Base-by-base conservation (phyloP, 2,888 invertebrate species). In the Philonicus albiceps region DNA sequence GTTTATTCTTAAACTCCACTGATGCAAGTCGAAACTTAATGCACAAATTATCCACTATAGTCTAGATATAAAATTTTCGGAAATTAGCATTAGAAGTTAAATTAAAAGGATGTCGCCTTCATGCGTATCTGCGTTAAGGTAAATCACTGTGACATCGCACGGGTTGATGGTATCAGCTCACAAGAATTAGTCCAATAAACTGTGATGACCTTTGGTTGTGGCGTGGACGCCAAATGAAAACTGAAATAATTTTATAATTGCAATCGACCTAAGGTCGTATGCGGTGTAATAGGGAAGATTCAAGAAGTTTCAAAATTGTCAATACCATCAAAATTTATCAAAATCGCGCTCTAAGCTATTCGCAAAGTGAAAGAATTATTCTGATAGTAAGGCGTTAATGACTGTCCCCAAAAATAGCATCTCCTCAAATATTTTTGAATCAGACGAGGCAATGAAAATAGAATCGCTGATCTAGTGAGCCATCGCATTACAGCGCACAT, bases 311-410 rank as follows among this genome's bases (percentile, higher is more conserved):
- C 49, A 78, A 78, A 78, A 78, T 11, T 27, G 27, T 78, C 49
- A 53, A 49, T 78, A 78, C 49, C 7, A 49, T 74, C 64, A 11
- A 49, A 78, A 40, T 78, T 43, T 11, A 78, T 30, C 78, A 78
- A 78, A 30, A 78, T 1, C 78, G 5, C 37, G 49, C 1, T 78
- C 27, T 22, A 5, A 30, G 78, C 22, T 78, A 43, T 49, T 78
- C 30, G 78, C 78, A 6, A 64, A 81, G 31, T 81, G 64, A 34
- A 27, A 73, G 84, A 84, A 84, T 84, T 73, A 84, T 84, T 84
- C 84, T 84, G 73, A 84, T 84, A 84, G 84, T 84, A 43, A 73
- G 40, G 84, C 84, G 84, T 72, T 84, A 84, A 84, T 84, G 84
- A 84, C 84, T 84, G 64, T 64, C 37, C 40, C 73, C 73, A 22